Percentiles rank a stretch among this genome's conserved stretches.
These are phyloP conservation scores for Avahi laniger DNA, from an alignment of 2,797 vertebrate genomes.

Conservation along the genomic window DNA sequence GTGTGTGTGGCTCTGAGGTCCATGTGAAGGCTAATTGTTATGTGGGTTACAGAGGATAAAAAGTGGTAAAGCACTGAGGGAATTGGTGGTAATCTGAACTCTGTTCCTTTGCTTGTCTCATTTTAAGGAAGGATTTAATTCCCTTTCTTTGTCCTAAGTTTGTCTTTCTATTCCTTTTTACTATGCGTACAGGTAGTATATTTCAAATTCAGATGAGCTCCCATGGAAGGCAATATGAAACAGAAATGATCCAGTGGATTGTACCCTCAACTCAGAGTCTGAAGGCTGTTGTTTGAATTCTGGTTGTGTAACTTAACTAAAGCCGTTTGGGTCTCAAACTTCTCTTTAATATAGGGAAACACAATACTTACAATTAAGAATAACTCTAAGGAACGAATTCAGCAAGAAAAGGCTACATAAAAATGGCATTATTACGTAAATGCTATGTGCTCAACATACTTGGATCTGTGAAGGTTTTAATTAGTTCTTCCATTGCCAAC, in stretches of 20 bases:
- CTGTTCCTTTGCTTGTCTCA: background rate
- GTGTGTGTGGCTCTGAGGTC: background rate
- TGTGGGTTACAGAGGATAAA: background rate
- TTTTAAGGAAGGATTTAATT: background rate
- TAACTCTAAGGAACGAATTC: background rate
- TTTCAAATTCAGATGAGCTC: background rate
- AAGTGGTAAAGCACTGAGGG: background rate
- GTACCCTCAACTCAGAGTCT: background rate
- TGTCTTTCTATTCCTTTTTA: conserved; percentile 18
- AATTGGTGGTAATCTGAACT: background rate
- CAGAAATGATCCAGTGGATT: background rate
- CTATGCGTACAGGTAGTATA: background rate
- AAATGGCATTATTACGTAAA: background rate
- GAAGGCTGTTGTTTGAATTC: background rate
- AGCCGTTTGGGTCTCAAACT: background rate
- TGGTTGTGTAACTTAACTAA: background rate
- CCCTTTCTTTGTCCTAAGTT: background rate
- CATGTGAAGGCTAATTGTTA: background rate
- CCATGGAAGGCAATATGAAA: background rate
- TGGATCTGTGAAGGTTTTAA: conserved; percentile 90
- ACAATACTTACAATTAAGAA: background rate
- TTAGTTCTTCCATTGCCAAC: conserved; percentile 91
- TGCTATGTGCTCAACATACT: conserved; percentile 76
- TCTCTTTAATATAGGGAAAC: background rate
- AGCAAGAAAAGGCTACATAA: background rate